Conservation (phyloP, 1,140 invertebrate genomes). For the Carcinoscorpius rotundicauda region DNA sequence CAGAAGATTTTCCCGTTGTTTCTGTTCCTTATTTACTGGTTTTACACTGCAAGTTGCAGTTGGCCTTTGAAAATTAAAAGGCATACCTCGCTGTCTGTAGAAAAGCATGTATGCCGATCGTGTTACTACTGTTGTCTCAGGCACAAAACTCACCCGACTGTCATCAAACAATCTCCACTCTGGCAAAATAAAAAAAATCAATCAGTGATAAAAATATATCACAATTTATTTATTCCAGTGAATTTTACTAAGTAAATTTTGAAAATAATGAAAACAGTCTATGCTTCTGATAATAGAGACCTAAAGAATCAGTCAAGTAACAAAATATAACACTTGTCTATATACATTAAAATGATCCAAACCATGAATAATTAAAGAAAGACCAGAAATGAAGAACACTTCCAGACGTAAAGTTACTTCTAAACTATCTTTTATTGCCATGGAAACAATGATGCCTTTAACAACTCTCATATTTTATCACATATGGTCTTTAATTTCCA, state of each 20-base stretch:
- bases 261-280: no score
- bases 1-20: slow-evolving; percentile 1
- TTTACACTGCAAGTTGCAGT: not conserved
- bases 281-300: not conserved
- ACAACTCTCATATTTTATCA: no score
- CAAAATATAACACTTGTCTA: no score
- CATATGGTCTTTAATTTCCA: no score
- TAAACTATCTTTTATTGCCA: no score
- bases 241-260: no score
- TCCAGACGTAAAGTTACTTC: no score
- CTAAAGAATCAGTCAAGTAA: not conserved
- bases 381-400: no score
- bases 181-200: slow-evolving; percentile 22
- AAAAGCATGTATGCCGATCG: slow-evolving; percentile 38
- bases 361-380: no score
- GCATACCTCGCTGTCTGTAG: slow-evolving; percentile 31
- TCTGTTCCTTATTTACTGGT: slow-evolving; percentile 1
- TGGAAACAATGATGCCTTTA: no score
- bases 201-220: not conserved
- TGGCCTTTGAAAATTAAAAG: not conserved
- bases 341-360: no score
- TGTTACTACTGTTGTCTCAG: slow-evolving; percentile 33
- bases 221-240: not conserved
- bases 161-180: slow-evolving; percentile 41
- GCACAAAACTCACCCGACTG: slow-evolving; percentile 31